Evolutionary conservation across 1,140 invertebrate genomes (phyloP).

Genomic region (Lordiphosa clarofinis): DNA sequence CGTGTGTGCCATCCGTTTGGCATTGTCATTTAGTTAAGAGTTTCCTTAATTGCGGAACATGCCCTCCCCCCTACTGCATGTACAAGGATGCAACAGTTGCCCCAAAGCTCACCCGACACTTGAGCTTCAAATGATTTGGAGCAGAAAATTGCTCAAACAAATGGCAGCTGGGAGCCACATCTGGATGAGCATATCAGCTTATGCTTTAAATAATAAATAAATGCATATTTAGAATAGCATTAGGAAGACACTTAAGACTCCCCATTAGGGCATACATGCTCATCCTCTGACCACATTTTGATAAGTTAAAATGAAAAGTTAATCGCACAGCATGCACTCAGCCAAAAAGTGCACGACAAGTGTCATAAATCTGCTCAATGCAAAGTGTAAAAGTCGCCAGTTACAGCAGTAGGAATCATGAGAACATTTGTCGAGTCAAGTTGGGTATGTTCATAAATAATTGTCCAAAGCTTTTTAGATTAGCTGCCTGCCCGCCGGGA

Average conservation of each 20-base stretch:
- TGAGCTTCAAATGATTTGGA: constrained; percentile 43
- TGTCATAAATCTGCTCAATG: constrained; percentile 7
- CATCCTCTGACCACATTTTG: neutral
- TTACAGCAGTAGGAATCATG: neutral
- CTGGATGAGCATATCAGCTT: constrained; percentile 28
- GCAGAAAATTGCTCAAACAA: constrained; percentile 55
- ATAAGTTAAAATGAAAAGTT: neutral
- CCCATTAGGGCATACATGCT: neutral
- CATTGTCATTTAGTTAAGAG: constrained; percentile 58
- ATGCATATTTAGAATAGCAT: constrained; percentile 62
- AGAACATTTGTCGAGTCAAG: constrained; percentile 1
- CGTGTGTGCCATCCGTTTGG: constrained; percentile 43
- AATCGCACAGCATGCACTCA: neutral
- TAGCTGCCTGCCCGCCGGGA: constrained; percentile 15
- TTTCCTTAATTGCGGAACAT: constrained; percentile 56
- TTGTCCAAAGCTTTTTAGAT: constrained; percentile 42
- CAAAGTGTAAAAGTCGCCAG: constrained; percentile 7
- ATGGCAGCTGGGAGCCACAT: constrained; percentile 18
- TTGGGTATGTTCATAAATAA: constrained; percentile 35
- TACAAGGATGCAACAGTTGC: constrained; percentile 50
- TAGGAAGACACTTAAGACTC: constrained; percentile 27
- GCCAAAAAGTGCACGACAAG: constrained; percentile 6
- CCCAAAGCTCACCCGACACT: constrained; percentile 10
- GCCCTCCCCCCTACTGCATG: constrained; percentile 16
- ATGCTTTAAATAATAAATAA: constrained; percentile 55